Evolutionary conservation across 2,888 invertebrate species (phyloP), one percentile per base, ranked within the genome.

Genomic region (Drosophila cracens): DNA sequence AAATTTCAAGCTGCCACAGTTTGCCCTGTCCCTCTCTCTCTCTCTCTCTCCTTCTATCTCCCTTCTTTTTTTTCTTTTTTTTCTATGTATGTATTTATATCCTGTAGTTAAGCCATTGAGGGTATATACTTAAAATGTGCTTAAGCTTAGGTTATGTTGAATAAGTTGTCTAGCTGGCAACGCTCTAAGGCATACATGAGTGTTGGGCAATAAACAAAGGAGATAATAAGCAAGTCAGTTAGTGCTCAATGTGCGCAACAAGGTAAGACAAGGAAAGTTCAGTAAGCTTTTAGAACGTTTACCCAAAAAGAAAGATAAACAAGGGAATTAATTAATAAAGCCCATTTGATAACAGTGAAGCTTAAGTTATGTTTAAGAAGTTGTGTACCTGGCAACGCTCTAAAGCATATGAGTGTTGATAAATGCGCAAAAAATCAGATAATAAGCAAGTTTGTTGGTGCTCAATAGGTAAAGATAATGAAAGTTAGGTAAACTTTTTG

Each of bases 1-100:
- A 85, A 83, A 88, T 86, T 87, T 81, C 75, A 57, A 80, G 77
- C 62, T 64, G 69, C 60, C 57, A 51, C 54, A 56, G 40, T 67
- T 74, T 56, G 38, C n/a, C 8, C 16, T 56, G 7, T 40, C 64
- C 52, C 34, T 7, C 13, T 25, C 13, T 46, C 21, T 7, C 43
- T 43, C 3, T 43, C 46, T 21, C 4, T 21, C 21, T 46, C 43
- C 21, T 7, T 46, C 13, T 7, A 1, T 16, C 21, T 21, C 21
- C 1, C 7, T 16, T 21, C 21, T 25, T 25, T 25, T 51, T 49
- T 8, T 29, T n/a, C 3, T 11, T 33, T 52, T 4, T 13, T 52
- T 21, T 21, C 54, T 18, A 16, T 34, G 36, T 48, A 25, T 52
- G 21, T 57, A n/a, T 57, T 51, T 74, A 60, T 38, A 61, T 52